Conservation (phyloP, 2,888 invertebrate genomes). For the Drosophila tanythrix region DNA sequence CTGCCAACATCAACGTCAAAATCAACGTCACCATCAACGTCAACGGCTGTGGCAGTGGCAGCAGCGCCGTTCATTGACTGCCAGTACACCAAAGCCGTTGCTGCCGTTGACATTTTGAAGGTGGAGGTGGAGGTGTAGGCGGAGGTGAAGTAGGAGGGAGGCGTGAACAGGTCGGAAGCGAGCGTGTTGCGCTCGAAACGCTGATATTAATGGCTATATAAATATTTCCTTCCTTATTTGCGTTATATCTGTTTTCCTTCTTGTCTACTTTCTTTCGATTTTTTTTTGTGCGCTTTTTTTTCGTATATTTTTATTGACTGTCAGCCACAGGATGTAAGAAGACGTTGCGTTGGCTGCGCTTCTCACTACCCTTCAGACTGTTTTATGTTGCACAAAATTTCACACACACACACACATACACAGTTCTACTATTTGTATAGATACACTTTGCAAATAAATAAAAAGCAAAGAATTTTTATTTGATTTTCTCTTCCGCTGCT, state of each 20-base stretch:
- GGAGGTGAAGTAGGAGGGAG: neutral
- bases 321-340: neutral
- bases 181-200: neutral
- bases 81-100: conserved; percentile 69
- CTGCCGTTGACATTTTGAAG: conserved; percentile 62
- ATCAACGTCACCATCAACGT: conserved; percentile 4
- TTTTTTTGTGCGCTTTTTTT: neutral
- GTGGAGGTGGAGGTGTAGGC: no score
- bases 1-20: neutral
- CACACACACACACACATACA: conserved; percentile 12
- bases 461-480: neutral
- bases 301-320: conserved; percentile 13
- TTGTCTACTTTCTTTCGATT: neutral
- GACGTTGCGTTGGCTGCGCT: neutral
- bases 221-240: conserved; percentile 31
- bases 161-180: neutral
- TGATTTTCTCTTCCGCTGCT: neutral
- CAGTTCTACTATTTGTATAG: neutral
- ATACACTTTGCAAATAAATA: neutral
- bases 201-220: conserved; percentile 31
- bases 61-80: conserved; percentile 62
- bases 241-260: conserved; percentile 10
- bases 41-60: neutral
- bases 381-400: conserved; percentile 22
- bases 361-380: neutral